phyloP scores from a whole-genome alignment of 2,888 invertebrate species.

The Rhaphigaster nebulosa region DNA sequence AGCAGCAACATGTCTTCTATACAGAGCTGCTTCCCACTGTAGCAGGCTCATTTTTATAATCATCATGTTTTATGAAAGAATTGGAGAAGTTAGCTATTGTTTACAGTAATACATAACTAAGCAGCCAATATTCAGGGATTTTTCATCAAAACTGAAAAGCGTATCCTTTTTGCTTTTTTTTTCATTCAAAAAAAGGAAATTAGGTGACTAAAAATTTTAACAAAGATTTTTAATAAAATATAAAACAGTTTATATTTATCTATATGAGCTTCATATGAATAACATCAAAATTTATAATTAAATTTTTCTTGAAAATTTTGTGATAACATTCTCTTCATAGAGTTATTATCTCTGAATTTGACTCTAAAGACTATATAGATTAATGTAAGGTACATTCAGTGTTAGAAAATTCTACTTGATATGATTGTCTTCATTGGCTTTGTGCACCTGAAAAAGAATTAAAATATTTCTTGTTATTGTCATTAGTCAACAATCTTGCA shows the following conservation, averaged over 20 bases:
- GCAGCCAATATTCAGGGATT: no score
- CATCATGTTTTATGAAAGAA: no score
- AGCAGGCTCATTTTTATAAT: no score
- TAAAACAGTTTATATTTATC: constrained; percentile 19
- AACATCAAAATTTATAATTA: background rate
- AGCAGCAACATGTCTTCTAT: no score
- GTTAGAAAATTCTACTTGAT: constrained; percentile 39
- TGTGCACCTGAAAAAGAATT: constrained; percentile 48
- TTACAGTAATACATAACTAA: no score
- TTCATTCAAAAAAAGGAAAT: background rate
- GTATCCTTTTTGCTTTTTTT: no score
- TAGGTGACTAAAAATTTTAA: background rate
- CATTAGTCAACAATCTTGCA: background rate
- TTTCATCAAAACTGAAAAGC: no score
- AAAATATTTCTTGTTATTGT: background rate
- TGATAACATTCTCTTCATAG: background rate
- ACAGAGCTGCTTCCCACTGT: no score
- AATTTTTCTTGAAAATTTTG: background rate
- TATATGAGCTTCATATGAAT: constrained; percentile 13
- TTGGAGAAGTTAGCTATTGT: no score
- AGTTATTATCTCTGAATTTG: background rate
- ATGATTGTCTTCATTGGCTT: constrained; percentile 49
- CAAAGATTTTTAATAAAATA: constrained; percentile 16
- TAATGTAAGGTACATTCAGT: constrained; percentile 37
- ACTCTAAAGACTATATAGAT: constrained; percentile 20